Evolutionary conservation across 2,797 vertebrate species (phyloP), one percentile per base, ranked within the genome.

Genomic region (Synanceia verrucosa): DNA sequence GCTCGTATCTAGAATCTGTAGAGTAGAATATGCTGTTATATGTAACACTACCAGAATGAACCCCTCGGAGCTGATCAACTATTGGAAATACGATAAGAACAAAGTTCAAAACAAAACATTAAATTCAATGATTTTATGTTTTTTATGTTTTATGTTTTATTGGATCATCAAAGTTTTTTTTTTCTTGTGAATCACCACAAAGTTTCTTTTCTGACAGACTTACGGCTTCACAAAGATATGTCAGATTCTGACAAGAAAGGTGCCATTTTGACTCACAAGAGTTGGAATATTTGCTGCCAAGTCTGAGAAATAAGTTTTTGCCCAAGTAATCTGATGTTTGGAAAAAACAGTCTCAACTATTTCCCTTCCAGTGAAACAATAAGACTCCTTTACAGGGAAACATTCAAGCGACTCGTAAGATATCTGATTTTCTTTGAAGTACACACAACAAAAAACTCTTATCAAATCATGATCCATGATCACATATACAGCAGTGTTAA

Each of bases 331-430:
- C 3, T 61, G 19, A 16, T 4, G 33, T 61, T 41, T 44, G 5
- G 29, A 23, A 43, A 53, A 19, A 1, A 73, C 5, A 11, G 0
- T 0, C 9, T 52, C 28, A 0, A 13, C 2, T 5, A 51, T 0
- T 13, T 41, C 28, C 43, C 10, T 37, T 5, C 2, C 0, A 10
- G 4, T 4, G 31, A 44, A 19, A 21, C n/a, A 9, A 18, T 9
- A 6, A 0, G 0, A 0, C 1, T 24, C 4, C 4, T 0, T 1
- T 14, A 1, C 0, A 16, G 0, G 0, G 5, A 34, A 23, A 33
- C 41, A 23, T 4, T 33, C 0, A 31, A 33, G 0, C 16, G 21
- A 13, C 2, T 8, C 0, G 13, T 8, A 1, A 55, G 11, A 18
- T 10, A 12, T 11, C 23, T 18, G 8, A 5, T 39, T n/a, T 23